Evolutionary conservation across 2,797 vertebrate species (phyloP).

Genomic region (Chrysocyon brachyurus): DNA sequence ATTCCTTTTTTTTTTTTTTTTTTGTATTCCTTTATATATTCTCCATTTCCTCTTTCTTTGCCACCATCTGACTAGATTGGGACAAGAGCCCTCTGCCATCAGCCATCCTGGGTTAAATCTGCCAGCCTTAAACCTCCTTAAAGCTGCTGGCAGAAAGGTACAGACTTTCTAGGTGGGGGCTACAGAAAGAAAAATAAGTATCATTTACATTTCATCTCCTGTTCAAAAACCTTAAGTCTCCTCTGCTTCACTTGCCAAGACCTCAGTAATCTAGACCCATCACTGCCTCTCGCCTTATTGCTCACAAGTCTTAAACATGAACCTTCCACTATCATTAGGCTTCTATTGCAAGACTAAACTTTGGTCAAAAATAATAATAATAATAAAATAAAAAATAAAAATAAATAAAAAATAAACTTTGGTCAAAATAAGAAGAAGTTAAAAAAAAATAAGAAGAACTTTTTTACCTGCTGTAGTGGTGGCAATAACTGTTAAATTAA

Average conservation of each 20-base stretch:
- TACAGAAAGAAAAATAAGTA: constrained; percentile 17
- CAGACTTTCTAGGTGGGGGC: neutral
- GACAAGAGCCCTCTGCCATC: neutral
- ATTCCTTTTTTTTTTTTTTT: neutral
- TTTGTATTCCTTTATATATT: neutral
- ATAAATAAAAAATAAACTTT: neutral
- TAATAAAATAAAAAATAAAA: no score
- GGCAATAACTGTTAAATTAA: constrained; percentile 49
- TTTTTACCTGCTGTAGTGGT: constrained; percentile 63
- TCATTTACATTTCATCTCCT: neutral
- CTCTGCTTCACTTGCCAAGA: neutral
- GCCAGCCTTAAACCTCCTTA: neutral
- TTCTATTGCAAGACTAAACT: constrained; percentile 65
- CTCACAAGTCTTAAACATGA: neutral
- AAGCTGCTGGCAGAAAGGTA: neutral
- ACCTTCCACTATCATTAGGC: neutral
- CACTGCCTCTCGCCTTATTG: neutral
- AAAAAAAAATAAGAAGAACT: neutral
- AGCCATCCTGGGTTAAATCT: neutral
- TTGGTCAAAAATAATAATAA: neutral
- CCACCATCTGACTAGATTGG: neutral
- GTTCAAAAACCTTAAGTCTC: constrained; percentile 18
- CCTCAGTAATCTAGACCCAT: neutral
- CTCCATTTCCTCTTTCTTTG: neutral
- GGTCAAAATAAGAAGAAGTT: constrained; percentile 42